These are phyloP conservation scores for Hypocryptadius cinnamomeus DNA, from an alignment of 2,113 vertebrate genomes.

Conservation along the genomic window DNA sequence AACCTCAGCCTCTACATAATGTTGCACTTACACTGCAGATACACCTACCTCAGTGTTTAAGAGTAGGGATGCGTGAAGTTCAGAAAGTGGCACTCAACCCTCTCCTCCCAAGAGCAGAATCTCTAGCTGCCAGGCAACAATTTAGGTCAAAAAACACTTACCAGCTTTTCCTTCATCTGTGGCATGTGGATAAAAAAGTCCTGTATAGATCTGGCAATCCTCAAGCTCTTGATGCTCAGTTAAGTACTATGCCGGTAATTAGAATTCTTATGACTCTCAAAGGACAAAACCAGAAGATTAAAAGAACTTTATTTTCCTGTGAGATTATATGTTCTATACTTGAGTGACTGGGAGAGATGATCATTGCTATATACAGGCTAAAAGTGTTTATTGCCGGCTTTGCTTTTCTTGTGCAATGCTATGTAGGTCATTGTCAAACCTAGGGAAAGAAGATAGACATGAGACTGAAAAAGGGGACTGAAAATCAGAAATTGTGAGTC, in stretches of 20 bases:
- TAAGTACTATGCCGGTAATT: neutral
- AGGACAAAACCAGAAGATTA: slow-evolving; percentile 38
- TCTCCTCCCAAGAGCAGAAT: neutral
- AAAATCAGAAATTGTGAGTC: neutral
- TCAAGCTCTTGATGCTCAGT: neutral
- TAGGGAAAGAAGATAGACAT: neutral
- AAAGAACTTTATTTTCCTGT: slow-evolving; percentile 23
- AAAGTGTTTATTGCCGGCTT: slow-evolving; percentile 23
- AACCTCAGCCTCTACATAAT: neutral
- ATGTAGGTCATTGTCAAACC: slow-evolving; percentile 35
- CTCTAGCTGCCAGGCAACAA: neutral
- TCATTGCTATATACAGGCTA: neutral
- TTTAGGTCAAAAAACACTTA: neutral
- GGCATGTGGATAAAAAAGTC: neutral
- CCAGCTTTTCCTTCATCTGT: neutral
- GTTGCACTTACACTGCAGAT: neutral
- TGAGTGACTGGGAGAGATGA: neutral
- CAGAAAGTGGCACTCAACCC: neutral
- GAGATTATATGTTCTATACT: slow-evolving; percentile 9
- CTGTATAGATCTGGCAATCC: neutral
- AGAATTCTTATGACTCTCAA: slow-evolving; percentile 10
- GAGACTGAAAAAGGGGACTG: neutral
- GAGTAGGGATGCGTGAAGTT: neutral
- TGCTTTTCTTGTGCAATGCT: neutral
- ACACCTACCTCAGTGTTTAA: neutral